Evolutionary conservation across 2,113 vertebrate species (phyloP).

Genomic region (Lucifuga dentata): DNA sequence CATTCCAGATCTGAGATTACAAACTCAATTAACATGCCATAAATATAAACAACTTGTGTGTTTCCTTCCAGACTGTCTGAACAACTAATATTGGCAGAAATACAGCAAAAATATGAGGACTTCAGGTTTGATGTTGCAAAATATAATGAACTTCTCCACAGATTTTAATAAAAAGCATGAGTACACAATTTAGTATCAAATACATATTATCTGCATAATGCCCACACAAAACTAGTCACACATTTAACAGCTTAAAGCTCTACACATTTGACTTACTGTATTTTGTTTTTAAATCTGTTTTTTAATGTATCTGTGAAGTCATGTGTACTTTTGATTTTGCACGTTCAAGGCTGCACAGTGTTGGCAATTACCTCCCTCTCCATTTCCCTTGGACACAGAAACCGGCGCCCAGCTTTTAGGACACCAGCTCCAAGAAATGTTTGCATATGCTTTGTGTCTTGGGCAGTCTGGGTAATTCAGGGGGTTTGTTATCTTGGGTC

Average conservation of each 20-base stretch:
- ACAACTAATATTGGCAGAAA: background rate
- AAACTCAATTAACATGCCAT: conserved; percentile 57
- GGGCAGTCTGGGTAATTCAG: conserved; percentile 69
- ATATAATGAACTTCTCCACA: background rate
- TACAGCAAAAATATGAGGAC: conserved; percentile 10
- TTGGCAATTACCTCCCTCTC: conserved; percentile 26
- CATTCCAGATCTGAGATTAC: conserved; percentile 70
- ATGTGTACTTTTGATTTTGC: conserved; percentile 47
- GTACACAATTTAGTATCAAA: background rate
- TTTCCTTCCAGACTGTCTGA: conserved; percentile 35
- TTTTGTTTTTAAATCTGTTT: background rate
- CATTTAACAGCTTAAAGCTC: too few species aligned
- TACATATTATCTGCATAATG: background rate
- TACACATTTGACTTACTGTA: too few species aligned
- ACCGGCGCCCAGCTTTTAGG: conserved; percentile 49
- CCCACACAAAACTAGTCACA: too few species aligned
- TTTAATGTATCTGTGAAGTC: conserved; percentile 5
- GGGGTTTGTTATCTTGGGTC: conserved; percentile 72
- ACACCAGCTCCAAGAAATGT: conserved; percentile 67
- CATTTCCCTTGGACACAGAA: conserved; percentile 47
- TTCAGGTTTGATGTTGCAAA: conserved; percentile 9
- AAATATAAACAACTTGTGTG: conserved; percentile 68
- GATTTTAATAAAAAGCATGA: background rate
- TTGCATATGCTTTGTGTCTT: conserved; percentile 74
- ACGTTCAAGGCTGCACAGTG: conserved; percentile 11